Conservation (phyloP, 2,888 invertebrate species). For the Oxycera nigricornis region DNA sequence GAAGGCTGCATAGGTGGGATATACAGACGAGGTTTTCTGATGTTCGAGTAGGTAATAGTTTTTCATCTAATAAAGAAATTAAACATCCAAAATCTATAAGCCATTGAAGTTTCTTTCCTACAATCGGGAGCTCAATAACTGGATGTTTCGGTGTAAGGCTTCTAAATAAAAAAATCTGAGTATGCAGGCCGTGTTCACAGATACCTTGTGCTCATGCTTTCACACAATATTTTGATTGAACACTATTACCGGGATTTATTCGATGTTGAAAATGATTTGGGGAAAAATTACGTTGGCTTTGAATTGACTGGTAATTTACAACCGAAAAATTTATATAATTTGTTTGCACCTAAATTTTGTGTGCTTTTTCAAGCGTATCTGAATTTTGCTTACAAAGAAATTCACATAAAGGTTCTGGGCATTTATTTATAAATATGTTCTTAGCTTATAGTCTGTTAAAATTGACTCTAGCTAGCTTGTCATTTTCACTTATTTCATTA, state of each 20-base stretch:
- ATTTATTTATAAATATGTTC: background rate
- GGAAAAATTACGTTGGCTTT: background rate
- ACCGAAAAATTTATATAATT: background rate
- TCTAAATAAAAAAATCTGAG: no score
- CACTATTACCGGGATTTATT: background rate
- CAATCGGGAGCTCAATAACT: background rate
- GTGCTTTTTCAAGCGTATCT: no score
- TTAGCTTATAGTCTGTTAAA: background rate
- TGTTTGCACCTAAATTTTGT: background rate
- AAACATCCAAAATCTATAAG: background rate
- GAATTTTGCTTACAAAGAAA: background rate
- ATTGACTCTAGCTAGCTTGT: no score
- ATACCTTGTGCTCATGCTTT: no score
- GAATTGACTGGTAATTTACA: background rate
- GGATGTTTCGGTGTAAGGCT: no score
- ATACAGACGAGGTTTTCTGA: no score
- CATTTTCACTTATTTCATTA: no score
- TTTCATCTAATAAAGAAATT: background rate
- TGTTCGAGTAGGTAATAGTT: background rate
- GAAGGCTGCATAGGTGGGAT: background rate
- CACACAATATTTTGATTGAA: no score
- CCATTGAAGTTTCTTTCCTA: background rate
- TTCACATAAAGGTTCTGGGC: background rate
- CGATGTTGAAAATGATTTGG: background rate
- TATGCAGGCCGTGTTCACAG: no score